These are phyloP conservation scores for Tetragnatha versicolor DNA, from an alignment of 1,140 invertebrate species.

Conservation along the genomic window DNA sequence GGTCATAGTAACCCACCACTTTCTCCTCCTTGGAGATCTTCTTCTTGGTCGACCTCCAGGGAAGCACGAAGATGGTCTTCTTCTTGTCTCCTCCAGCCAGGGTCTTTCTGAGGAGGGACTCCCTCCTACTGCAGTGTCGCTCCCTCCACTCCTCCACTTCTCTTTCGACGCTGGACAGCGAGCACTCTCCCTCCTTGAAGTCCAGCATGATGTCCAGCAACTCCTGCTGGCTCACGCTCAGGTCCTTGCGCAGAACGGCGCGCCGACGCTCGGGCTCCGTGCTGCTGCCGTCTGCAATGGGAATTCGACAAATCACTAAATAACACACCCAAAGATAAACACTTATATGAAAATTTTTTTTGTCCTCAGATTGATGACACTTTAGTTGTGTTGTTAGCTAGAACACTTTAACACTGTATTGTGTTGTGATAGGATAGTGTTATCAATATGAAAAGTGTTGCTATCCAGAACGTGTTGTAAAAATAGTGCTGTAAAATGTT, in stretches of 20 bases:
- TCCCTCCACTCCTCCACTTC: conserved; percentile 3
- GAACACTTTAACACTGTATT: too few species aligned
- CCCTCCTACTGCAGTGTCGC: background rate
- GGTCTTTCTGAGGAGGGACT: background rate
- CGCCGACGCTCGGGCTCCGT: too few species aligned
- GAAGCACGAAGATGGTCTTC: background rate
- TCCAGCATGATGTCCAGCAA: conserved; percentile 5
- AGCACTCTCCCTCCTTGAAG: background rate
- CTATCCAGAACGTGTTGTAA: too few species aligned
- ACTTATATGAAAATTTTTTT: too few species aligned
- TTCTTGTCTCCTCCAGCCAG: background rate
- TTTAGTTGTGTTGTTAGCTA: too few species aligned
- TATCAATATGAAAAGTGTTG: too few species aligned
- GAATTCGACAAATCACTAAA: too few species aligned
- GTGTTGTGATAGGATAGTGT: too few species aligned
- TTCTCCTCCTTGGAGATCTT: background rate
- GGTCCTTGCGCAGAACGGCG: background rate
- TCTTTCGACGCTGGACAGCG: conserved; percentile 1
- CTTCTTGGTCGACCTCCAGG: conserved; percentile 2
- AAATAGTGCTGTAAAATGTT: too few species aligned
- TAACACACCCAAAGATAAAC: too few species aligned
- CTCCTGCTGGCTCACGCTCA: conserved; percentile 26
- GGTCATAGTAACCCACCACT: too few species aligned
- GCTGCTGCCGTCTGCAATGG: background rate
- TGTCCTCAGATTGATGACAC: too few species aligned